Base-by-base conservation (phyloP, 64 coral and sea anemone species). In the Montipora cactus region DNA sequence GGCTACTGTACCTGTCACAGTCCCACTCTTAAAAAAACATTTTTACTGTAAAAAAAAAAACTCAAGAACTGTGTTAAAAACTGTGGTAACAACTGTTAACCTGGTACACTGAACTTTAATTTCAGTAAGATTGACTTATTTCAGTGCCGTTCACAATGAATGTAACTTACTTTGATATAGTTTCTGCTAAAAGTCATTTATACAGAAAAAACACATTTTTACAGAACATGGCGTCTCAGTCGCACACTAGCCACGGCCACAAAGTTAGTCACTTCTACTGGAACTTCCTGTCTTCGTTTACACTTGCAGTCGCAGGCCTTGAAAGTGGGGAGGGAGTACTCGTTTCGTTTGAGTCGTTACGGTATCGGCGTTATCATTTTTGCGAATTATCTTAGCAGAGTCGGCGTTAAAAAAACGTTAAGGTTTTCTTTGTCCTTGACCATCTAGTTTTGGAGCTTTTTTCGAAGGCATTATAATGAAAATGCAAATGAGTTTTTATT, bases 381-480 rank as follows among this genome's bases (percentile, higher is more conserved):
- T 15, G 59, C 2, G 59, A 64, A 19, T 15, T 14, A 15, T 64
- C 59, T 74, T 23, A 23, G n/a, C 22, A 0, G n/a, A 74, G 5
- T 74, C 70, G 70, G 70, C 20, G 19, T 74, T 74, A 74, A 74
- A 74, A 74, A 74, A 74, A 7, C 25, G 44, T 22, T 6, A 74
- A 74, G 23, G 71, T 74, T 44, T 74, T 74, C 71, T 23, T 74
- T 74, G 71, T 8, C 71, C 71, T 44, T 74, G 71, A 74, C n/a
- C 71, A 74, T 74, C 71, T 74, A 74, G 23, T 11, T 23, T 74
- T 23, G n/a, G 71, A 23, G 23, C 19, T 74, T 74, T 74, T 23
- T 25, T 74, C n/a, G 71, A 20, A 44, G 71, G 71, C 71, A 22
- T 64, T 64, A 64, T 64, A 64, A 14, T 64, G 8, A 64, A 64